Base-by-base conservation (phyloP, 1,140 invertebrate species). In the Muscidifurax raptorellus region DNA sequence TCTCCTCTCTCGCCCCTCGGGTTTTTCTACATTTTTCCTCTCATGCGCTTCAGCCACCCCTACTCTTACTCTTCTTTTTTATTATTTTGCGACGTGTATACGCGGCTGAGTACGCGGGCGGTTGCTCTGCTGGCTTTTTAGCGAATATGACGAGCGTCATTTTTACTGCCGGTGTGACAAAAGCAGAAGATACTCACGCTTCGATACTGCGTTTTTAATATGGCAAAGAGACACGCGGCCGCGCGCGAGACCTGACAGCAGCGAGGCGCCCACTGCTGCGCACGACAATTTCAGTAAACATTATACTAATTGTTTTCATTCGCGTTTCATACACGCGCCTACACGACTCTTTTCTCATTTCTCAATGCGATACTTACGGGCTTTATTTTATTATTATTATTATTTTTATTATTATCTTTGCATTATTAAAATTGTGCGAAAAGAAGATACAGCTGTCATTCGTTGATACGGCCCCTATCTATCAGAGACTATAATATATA, bases 141-240 rank as follows among this genome's bases (percentile, higher is more conserved):
- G 76, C 67, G 67, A 85, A 85, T 85, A 80, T 71, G 75, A 66
- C 80, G 74, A 76, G 75, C 66, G 80, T 78, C 74, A 82, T 72
- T 85, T 85, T 82, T 72, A 79, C 59, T 71, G 47, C 84, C 13
- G 22, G 80, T n/a, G 66, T 79, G 80, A 82, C 80, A 85, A 85
- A 82, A 79, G 52, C 74, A 81, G 79, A 69, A 81, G 79, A 85
- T 82, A 72, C 80, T 82, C 40, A 52, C 47, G 80, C 74, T 85
- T 82, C 75, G 80, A 85, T 82, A 82, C 66, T 71, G 32, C 27
- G 22, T 22, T 85, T 81, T 81, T 84, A 84, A 84, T 75, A 66
- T 66, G 80, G 13, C 32, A 52, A 25, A 52, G 36, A 77, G 74
- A 76, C 18, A 36, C 25, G 44, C 22, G 22, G 9, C 22, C 36